Evolutionary conservation across 2,113 vertebrate species (phyloP).

Genomic region (Vicugna pacos): DNA sequence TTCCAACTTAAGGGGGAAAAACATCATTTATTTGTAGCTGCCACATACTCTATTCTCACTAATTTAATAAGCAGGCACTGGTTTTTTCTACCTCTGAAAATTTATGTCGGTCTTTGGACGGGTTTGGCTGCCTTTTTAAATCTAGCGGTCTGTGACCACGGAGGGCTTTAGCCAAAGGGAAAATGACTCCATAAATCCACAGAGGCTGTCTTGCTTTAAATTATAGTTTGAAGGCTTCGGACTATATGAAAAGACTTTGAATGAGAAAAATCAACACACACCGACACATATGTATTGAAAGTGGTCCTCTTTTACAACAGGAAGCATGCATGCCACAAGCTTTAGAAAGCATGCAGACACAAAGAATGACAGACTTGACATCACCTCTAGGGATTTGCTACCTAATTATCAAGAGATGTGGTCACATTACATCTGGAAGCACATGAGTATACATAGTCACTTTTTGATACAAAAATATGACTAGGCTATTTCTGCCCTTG

Average conservation of each 20-base stretch:
- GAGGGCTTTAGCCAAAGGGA: constrained; percentile 83
- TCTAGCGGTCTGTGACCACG: constrained; percentile 85
- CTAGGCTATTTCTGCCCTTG: constrained; percentile 11
- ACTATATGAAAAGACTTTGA: constrained; percentile 70
- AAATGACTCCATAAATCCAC: constrained; percentile 85
- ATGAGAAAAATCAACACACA: constrained; percentile 74
- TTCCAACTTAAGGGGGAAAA: constrained; percentile 68
- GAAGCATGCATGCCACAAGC: not conserved
- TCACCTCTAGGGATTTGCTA: not conserved
- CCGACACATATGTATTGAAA: constrained; percentile 55
- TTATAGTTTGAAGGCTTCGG: constrained; percentile 61
- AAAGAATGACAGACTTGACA: not conserved
- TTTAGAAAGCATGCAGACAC: not conserved
- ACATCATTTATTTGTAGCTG: constrained; percentile 85
- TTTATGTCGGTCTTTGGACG: constrained; percentile 85
- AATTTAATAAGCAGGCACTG: constrained; percentile 83
- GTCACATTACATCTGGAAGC: not conserved
- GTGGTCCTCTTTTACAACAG: constrained; percentile 59
- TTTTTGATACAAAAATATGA: constrained; percentile 30
- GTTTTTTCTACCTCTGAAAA: constrained; percentile 86
- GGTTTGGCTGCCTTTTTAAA: constrained; percentile 86
- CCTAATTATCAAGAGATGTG: constrained; percentile 30
- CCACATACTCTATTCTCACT: constrained; percentile 83
- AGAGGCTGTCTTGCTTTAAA: constrained; percentile 77
- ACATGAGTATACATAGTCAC: not conserved